Evolutionary conservation across 2,888 invertebrate species (phyloP).

Genomic region (Tridacna gigas): DNA sequence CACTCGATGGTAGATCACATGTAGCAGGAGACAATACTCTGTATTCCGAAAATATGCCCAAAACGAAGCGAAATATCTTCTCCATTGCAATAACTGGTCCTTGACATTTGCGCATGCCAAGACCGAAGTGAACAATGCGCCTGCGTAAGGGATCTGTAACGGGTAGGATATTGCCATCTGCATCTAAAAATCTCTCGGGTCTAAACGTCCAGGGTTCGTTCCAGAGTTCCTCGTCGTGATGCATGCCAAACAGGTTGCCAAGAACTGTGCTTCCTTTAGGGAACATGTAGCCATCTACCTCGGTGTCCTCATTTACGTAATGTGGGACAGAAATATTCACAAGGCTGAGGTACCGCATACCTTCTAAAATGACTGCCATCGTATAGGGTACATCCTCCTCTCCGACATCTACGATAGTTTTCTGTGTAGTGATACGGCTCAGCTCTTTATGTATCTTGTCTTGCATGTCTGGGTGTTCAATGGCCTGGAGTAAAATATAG

Average conservation of each 20-base stretch:
- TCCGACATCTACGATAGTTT: neutral
- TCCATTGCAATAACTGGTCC: neutral
- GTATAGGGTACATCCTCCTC: neutral
- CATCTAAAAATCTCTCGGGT: slow-evolving; percentile 9
- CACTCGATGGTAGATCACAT: neutral
- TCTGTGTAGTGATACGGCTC: neutral
- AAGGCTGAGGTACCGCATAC: slow-evolving; percentile 2
- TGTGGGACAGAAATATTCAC: neutral
- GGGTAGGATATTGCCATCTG: neutral
- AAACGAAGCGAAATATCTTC: neutral
- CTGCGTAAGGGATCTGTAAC: neutral
- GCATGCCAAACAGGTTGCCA: slow-evolving; percentile 10
- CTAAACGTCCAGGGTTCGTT: slow-evolving; percentile 18
- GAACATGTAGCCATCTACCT: neutral
- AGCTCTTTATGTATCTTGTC: slow-evolving; percentile 10
- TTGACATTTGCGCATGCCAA: slow-evolving; percentile 8
- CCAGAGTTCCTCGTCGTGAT: slow-evolving; percentile 13
- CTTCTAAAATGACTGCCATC: slow-evolving; percentile 13
- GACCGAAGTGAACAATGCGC: slow-evolving; percentile 3
- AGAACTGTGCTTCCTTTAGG: slow-evolving; percentile 19
- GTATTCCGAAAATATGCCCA: slow-evolving; percentile 2
- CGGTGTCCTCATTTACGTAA: neutral
- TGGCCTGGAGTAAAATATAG: neutral
- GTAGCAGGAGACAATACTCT: neutral
- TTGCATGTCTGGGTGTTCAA: slow-evolving; percentile 13